Base-by-base conservation (phyloP, 1,140 invertebrate genomes). In the Glomeris maerens region DNA sequence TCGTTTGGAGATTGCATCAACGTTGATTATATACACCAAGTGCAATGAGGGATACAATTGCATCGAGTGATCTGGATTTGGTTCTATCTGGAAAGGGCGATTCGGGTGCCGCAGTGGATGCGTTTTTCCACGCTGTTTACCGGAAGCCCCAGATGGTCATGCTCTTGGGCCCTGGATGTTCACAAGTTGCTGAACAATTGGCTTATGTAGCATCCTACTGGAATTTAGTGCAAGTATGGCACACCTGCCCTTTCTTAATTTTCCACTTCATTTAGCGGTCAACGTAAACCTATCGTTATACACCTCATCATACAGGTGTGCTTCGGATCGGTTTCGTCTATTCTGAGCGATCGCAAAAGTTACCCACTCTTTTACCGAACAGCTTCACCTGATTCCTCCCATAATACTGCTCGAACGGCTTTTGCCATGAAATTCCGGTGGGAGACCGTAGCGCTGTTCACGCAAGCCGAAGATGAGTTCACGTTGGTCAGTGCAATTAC, bases 51-150 rank as follows among this genome's bases (percentile, higher is more conserved):
- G n/a, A n/a, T n/a, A n/a, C n/a, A n/a, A n/a, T n/a, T n/a, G n/a
- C n/a, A n/a, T n/a, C 31, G 31, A 10, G 31, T 36, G 10, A 36
- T 10, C 17, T 17, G 21, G 45, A 46, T 47, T 3, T 44, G n/a
- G 31, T 46, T 42, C 45, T 49, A 49, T 47, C 47, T 42, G 73
- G 73, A 27, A 69, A 93, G 88, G 90, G 87, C 62, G 86, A 92
- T 68, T 80, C 86, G 3, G 89, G 89, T 10, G 80, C 85, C 10
- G 87, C 81, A 1, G 81, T 89, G 39, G 84, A 92, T 65, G 78
- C 84, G 42, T 87, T 91, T 60, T 91, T 89, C 68, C 83, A 92
- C 68, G 83, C 88, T 4, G 72, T 92, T n/a, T 91, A 91, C 68
- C 54, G 59, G n/a, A 62, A 62, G 40, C 59, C 58, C 17, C 56